Evolutionary conservation across 2,113 vertebrate species (phyloP).

Genomic region (Scomber colias): DNA sequence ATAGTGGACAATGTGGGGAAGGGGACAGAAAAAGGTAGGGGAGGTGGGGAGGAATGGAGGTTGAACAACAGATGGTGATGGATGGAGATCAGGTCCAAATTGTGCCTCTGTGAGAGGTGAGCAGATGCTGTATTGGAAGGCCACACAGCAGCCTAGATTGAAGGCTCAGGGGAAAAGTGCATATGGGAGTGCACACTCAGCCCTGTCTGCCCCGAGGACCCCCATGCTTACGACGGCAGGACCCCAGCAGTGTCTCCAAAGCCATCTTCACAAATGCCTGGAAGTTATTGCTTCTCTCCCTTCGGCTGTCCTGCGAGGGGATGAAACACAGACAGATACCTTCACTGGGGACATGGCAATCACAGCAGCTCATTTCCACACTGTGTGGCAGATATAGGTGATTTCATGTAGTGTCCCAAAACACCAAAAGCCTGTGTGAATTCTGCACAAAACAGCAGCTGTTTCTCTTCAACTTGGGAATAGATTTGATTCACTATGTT

Average conservation of each 20-base stretch:
- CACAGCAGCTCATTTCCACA: constrained; percentile 33
- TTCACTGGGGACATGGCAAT: constrained; percentile 72
- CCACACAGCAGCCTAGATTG: constrained; percentile 43
- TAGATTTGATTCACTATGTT: neutral
- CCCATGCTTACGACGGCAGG: constrained; percentile 80
- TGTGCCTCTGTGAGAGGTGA: constrained; percentile 59
- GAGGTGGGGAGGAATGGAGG: neutral
- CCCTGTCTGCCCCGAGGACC: constrained; percentile 73
- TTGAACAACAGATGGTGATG: constrained; percentile 64
- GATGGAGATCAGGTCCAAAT: constrained; percentile 65
- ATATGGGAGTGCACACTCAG: constrained; percentile 49
- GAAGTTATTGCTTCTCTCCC: constrained; percentile 89
- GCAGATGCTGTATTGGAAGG: constrained; percentile 53
- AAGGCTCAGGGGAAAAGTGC: constrained; percentile 29
- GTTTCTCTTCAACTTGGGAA: neutral
- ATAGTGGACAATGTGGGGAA: constrained; percentile 36
- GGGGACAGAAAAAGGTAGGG: constrained; percentile 23
- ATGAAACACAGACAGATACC: constrained; percentile 73
- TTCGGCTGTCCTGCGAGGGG: constrained; percentile 85
- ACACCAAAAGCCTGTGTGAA: neutral
- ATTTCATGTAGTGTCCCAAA: neutral
- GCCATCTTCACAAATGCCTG: constrained; percentile 88
- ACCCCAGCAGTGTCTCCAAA: constrained; percentile 86
- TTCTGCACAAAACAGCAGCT: neutral
- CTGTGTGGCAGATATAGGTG: neutral